Base-by-base conservation (phyloP, 2,113 vertebrate genomes). In the Malaclemys terrapin region DNA sequence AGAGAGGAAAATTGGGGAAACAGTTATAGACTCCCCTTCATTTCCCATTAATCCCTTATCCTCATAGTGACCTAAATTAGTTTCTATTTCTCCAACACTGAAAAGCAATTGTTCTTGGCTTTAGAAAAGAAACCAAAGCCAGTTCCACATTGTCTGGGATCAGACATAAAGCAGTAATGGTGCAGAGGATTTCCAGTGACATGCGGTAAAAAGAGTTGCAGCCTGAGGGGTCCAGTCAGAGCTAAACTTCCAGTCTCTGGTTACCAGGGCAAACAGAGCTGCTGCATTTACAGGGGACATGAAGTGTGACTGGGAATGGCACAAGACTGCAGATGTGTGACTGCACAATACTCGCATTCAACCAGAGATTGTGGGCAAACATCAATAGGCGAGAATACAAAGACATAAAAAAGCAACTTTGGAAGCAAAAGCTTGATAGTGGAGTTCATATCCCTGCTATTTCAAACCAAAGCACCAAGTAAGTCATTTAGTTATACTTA, bases 331-430 rank as follows among this genome's bases (percentile, higher is more conserved):
- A 90, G 86, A 96, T 93, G 88, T 16, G 85, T 84, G 75, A 90
- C 96, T 97, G 94, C 75, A 96, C 94, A 96, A 93, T 85, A 91
- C 95, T 83, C 88, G 84, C 59, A 95, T 94, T 95, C 85, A 95
- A 80, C 14, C 75, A 87, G 80, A 0, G 10, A 10, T 62, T 42
- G 83, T 93, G 92, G 95, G 91, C 88, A 52, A 50, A 24, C 80
- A 83, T 93, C 92, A 97, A 85, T 49, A 91, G 83, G 47, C 91
- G 57, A 57, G 50, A 95, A 89, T 1, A 94, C 42, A 95, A 94
- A 93, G 84, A 82, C 45, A 91, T 56, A 72, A 85, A 92, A 93
- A 86, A 57, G 0, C 87, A 62, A n/a, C 49, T 95, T 89, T 16
- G 24, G 85, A 90, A 87, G 78, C 42, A 94, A 82, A 91, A 94